Evolutionary conservation across 2,888 invertebrate genomes (phyloP).

Genomic region (Ochropleura plecta): DNA sequence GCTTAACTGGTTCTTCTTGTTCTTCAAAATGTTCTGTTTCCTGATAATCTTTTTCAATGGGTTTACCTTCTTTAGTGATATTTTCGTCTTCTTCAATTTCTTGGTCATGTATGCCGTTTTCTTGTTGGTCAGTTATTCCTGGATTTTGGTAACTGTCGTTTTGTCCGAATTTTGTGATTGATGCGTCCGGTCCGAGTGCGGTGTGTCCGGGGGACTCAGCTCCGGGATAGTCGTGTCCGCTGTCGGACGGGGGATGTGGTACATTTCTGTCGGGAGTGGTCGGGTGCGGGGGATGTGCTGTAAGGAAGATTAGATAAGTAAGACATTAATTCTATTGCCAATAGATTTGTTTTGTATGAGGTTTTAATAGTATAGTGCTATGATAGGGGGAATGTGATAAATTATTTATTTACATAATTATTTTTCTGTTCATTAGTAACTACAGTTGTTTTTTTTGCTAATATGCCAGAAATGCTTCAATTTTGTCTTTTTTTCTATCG

Average conservation of each 20-base stretch:
- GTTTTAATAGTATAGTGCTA: conserved; percentile 22
- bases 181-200: conserved; percentile 74
- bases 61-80: conserved; percentile 49
- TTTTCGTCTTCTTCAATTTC: conserved; percentile 42
- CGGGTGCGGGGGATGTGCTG: conserved; percentile 88
- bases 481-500: background rate
- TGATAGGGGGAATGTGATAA: conserved; percentile 11
- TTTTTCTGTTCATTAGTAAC: background rate
- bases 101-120: conserved; percentile 36
- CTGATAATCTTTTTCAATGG: conserved; percentile 47
- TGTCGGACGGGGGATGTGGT: conserved; percentile 78
- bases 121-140: conserved; percentile 71
- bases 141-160: conserved; percentile 71
- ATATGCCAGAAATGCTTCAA: background rate
- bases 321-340: background rate
- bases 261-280: conserved; percentile 81
- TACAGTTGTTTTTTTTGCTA: background rate
- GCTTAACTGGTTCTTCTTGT: conserved; percentile 58
- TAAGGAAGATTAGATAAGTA: conserved; percentile 30
- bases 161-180: conserved; percentile 71
- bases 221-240: conserved; percentile 86
- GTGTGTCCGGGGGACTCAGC: conserved; percentile 84
- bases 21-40: conserved; percentile 54
- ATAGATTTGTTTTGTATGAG: background rate
- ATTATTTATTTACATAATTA: background rate